Percentiles rank a stretch among this genome's conserved stretches.
phyloP scores from a whole-genome alignment of 2,113 vertebrate species.

The Aviceda subcristata region DNA sequence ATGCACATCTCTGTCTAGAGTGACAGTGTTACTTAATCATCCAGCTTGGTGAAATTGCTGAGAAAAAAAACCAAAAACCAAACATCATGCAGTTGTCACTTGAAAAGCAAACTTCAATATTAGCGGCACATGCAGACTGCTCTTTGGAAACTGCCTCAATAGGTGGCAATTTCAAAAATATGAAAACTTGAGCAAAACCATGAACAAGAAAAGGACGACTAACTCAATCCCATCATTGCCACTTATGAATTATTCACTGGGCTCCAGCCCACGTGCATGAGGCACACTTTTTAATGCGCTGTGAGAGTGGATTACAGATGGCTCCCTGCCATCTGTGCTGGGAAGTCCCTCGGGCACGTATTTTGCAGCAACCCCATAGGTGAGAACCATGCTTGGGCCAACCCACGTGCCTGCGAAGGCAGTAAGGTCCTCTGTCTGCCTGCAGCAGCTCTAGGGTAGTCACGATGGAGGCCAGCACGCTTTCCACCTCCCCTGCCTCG shows the following conservation, averaged over 20 bases:
- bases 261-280: accelerated
- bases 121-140: not conserved
- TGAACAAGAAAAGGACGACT: not conserved
- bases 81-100: not conserved
- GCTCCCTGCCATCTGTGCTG: not conserved
- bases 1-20: not conserved
- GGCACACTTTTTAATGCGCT: not conserved
- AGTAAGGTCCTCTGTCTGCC: not conserved
- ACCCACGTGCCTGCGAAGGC: not conserved
- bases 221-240: not conserved
- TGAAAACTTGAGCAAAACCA: not conserved
- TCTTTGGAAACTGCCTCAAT: not conserved
- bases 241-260: not conserved
- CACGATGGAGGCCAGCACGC: not conserved
- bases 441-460: not conserved
- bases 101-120: not conserved
- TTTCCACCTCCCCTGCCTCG: not conserved
- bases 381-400: not conserved
- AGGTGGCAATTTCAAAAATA: not conserved
- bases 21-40: not conserved
- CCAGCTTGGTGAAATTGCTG: not conserved
- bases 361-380: not conserved
- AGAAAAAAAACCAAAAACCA: not conserved
- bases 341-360: not conserved
- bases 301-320: not conserved